Percentiles rank a stretch among this genome's conserved stretches.
Conservation (phyloP, 2,797 vertebrate genomes). For the Alauda arvensis region DNA sequence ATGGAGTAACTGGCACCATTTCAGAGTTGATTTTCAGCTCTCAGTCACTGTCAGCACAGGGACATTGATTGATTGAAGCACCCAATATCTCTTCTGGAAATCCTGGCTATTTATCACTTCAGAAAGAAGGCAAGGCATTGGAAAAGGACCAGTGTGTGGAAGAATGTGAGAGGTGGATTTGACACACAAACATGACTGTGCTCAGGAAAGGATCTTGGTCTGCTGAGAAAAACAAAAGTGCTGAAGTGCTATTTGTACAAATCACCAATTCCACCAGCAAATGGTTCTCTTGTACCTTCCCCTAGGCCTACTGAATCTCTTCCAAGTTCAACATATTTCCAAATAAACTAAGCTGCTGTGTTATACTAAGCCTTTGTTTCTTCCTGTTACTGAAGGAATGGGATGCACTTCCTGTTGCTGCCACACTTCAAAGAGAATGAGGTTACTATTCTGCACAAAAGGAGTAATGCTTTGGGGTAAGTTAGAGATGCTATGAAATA, state of each 20-base stretch:
- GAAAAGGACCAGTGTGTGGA: neutral
- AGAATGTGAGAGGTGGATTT: neutral
- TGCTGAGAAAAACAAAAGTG: neutral
- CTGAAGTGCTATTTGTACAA: neutral
- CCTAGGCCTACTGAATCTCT: neutral
- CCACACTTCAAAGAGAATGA: neutral
- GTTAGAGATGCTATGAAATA: neutral
- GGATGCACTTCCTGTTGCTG: neutral
- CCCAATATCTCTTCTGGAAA: neutral
- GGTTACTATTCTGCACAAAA: neutral
- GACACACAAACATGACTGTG: neutral
- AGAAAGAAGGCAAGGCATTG: neutral
- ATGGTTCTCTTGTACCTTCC: neutral
- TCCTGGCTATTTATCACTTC: neutral
- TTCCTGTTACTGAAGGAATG: neutral
- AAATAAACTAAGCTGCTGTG: constrained; percentile 55
- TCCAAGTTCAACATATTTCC: neutral
- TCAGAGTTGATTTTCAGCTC: neutral
- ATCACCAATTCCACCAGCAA: neutral
- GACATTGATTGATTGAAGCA: neutral
- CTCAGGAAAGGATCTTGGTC: neutral
- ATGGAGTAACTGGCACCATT: neutral
- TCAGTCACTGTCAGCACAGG: neutral
- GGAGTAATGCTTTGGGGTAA: neutral
- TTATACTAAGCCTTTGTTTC: neutral